A percentile compares a stretch with the other conserved stretches of the same genome.
Conservation (phyloP, 2,888 invertebrate genomes). For the Asteroscopus sphinx region DNA sequence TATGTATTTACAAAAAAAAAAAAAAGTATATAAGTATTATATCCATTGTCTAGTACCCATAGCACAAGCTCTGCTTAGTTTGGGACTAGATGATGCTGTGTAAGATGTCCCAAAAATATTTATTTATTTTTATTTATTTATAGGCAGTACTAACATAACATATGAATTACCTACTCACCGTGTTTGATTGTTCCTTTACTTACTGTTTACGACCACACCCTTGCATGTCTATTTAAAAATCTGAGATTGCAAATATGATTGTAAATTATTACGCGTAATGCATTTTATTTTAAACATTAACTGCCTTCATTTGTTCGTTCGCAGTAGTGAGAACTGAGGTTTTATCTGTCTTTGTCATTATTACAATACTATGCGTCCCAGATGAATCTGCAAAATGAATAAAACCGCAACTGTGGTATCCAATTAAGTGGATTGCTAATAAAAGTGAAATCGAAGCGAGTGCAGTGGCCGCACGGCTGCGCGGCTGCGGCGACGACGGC, state of each 20-base stretch:
- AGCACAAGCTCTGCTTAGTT: too few relatives aligned
- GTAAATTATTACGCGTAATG: slow-evolving; percentile 22
- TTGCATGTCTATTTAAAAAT: slow-evolving; percentile 11
- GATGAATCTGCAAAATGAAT: slow-evolving; percentile 87
- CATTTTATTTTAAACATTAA: slow-evolving; percentile 15
- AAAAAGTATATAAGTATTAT: too few relatives aligned
- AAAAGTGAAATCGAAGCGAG: slow-evolving; percentile 89
- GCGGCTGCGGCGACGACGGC: slow-evolving; percentile 50
- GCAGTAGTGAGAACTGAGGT: slow-evolving; percentile 30
- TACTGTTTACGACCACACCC: background rate
- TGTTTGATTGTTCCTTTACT: too few relatives aligned
- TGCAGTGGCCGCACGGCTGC: slow-evolving; percentile 83
- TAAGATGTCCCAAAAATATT: too few relatives aligned
- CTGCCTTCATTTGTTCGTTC: slow-evolving; percentile 22
- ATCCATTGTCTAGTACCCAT: too few relatives aligned
- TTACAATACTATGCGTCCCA: slow-evolving; percentile 66
- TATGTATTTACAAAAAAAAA: too few relatives aligned
- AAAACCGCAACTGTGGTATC: slow-evolving; percentile 87
- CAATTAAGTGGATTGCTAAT: slow-evolving; percentile 90
- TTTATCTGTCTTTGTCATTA: slow-evolving; percentile 55
- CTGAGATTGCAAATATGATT: slow-evolving; percentile 9
- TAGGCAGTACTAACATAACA: too few relatives aligned
- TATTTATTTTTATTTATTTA: too few relatives aligned
- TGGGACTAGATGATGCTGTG: too few relatives aligned
- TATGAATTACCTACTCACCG: too few relatives aligned